Percentiles rank a stretch among this genome's conserved stretches.
Conservation (phyloP, 2,797 vertebrate species). For the Hybognathus amarus region DNA sequence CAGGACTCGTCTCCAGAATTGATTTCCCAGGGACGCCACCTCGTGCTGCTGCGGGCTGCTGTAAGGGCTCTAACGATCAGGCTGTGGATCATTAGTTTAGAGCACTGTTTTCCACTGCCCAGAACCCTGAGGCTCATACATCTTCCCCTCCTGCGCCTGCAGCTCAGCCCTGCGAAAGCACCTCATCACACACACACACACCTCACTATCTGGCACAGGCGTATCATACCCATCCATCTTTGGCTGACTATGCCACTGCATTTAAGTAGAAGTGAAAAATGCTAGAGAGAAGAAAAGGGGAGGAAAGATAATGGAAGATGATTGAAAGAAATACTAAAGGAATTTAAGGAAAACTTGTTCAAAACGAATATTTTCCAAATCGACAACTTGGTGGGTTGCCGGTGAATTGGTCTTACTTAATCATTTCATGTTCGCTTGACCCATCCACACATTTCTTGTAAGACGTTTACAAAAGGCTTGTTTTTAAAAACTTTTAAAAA, state of each 20-base stretch:
- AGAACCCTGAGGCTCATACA: conserved; percentile 74
- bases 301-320: neutral
- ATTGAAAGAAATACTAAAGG: neutral
- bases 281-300: neutral
- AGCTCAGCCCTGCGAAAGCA: conserved; percentile 36
- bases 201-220: no score
- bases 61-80: conserved; percentile 79
- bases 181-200: conserved; percentile 39
- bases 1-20: conserved; percentile 77
- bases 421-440: neutral
- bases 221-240: conserved; percentile 69
- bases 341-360: neutral
- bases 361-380: conserved; percentile 6
- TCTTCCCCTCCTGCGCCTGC: conserved; percentile 61
- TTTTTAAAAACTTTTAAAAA: neutral
- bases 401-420: neutral
- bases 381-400: neutral
- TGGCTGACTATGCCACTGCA: conserved; percentile 60
- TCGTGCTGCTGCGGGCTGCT: conserved; percentile 75
- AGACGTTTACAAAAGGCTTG: neutral
- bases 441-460: neutral
- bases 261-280: conserved; percentile 66
- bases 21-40: conserved; percentile 77
- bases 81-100: conserved; percentile 82
- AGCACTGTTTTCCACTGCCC: conserved; percentile 80